These are phyloP conservation scores for Crotalus viridis DNA, from an alignment of 2,113 vertebrate species.

Conservation along the genomic window DNA sequence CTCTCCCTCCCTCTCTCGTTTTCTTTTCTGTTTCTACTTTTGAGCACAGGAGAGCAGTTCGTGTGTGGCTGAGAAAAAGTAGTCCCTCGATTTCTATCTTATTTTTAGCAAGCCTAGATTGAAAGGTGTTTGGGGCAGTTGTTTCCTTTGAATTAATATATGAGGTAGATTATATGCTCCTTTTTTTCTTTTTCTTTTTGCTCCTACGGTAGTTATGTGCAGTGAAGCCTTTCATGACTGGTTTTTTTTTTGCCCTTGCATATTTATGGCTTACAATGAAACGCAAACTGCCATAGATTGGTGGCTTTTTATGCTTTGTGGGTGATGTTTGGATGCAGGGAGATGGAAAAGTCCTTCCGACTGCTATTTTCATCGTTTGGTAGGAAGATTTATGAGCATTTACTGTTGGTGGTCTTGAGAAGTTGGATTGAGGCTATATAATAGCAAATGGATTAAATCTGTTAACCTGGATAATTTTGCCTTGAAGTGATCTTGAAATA, in stretches of 20 bases:
- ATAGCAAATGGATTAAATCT: not conserved
- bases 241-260: constrained; percentile 7
- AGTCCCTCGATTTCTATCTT: not conserved
- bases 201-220: not conserved
- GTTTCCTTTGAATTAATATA: constrained; percentile 18
- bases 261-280: constrained; percentile 57
- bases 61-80: not conserved
- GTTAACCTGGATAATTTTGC: not conserved
- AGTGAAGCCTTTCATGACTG: constrained; percentile 36
- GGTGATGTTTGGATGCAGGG: constrained; percentile 46
- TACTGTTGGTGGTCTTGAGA: constrained; percentile 8
- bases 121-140: not conserved
- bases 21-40: not conserved
- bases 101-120: not conserved
- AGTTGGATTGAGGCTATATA: not conserved
- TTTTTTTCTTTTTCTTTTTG: not conserved
- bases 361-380: constrained; percentile 10
- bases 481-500: not conserved
- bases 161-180: constrained; percentile 55
- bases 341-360: constrained; percentile 27
- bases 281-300: constrained; percentile 49
- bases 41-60: not conserved
- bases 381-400: constrained; percentile 44
- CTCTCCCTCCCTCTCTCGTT: not conserved
- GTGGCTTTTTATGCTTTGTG: constrained; percentile 12